Evolutionary conservation across 2,888 invertebrate species (phyloP).

Genomic region (Podabrus alpinus): DNA sequence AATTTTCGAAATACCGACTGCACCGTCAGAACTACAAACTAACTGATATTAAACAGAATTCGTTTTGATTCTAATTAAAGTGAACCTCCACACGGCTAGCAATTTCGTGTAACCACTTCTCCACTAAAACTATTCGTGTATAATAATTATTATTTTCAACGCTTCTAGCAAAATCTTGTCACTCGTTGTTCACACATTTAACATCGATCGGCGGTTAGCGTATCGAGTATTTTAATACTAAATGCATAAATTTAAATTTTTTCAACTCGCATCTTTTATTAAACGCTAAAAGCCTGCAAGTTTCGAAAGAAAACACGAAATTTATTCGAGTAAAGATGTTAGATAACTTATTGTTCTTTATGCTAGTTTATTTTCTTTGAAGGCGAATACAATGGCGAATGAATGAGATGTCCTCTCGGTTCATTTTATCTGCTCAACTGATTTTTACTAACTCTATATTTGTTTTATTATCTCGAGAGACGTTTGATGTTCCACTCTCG

Average conservation of each 20-base stretch:
- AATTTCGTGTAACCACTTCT: background rate
- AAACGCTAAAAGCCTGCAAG: background rate
- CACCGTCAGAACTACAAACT: background rate
- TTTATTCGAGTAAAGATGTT: background rate
- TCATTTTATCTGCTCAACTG: slow-evolving; percentile 17
- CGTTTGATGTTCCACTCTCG: background rate
- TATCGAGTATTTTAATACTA: background rate
- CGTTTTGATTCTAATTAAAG: background rate
- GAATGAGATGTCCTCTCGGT: slow-evolving; percentile 16
- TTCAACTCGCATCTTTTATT: background rate
- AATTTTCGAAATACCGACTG: background rate
- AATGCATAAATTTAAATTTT: background rate
- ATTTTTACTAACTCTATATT: slow-evolving; percentile 10
- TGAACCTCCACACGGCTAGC: no score
- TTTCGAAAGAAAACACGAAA: background rate
- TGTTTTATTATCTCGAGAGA: background rate
- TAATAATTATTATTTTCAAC: background rate
- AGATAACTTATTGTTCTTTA: background rate
- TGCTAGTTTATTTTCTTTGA: background rate
- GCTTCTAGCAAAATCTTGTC: background rate
- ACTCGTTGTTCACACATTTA: background rate
- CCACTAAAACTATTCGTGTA: background rate
- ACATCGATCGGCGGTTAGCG: background rate
- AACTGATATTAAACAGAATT: background rate
- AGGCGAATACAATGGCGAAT: slow-evolving; percentile 7